These are phyloP conservation scores for Dascillus cervinus DNA, from an alignment of 2,888 invertebrate genomes.

Conservation along the genomic window DNA sequence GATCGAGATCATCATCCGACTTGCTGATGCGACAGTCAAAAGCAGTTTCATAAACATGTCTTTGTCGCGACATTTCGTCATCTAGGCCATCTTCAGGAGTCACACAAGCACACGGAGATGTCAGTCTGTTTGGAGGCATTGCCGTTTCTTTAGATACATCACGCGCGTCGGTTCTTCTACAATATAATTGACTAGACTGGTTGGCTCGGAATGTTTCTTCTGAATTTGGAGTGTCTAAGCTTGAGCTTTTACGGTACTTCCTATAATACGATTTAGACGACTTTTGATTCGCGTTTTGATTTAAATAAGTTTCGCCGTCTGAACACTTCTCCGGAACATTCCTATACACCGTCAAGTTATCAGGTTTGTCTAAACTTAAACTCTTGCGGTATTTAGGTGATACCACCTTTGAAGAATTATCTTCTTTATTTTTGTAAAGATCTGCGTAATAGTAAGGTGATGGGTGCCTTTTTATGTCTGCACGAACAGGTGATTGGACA, in stretches of 20 bases:
- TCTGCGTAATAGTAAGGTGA: slow-evolving; percentile 82
- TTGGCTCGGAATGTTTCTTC: slow-evolving; percentile 36
- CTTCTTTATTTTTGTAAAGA: slow-evolving; percentile 49
- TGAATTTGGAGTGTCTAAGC: slow-evolving; percentile 29
- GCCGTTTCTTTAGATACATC: slow-evolving; percentile 47
- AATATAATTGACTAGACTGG: slow-evolving; percentile 38
- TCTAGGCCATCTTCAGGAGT: slow-evolving; percentile 54
- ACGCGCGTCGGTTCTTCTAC: slow-evolving; percentile 58
- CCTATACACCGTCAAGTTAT: slow-evolving; percentile 31
- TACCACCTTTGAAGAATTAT: slow-evolving; percentile 19
- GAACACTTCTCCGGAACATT: slow-evolving; percentile 5
- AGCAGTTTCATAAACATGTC: slow-evolving; percentile 82
- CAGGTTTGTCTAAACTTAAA: slow-evolving; percentile 37
- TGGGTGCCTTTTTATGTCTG: slow-evolving; percentile 58
- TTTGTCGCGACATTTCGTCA: slow-evolving; percentile 53
- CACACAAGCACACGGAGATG: slow-evolving; percentile 66
- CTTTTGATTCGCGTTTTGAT: slow-evolving; percentile 18
- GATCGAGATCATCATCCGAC: slow-evolving; percentile 72
- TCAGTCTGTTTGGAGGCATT: slow-evolving; percentile 66
- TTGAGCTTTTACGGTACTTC: slow-evolving; percentile 34
- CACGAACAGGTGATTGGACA: slow-evolving; percentile 47
- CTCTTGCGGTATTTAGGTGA: slow-evolving; percentile 24
- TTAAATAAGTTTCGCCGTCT: slow-evolving; percentile 8
- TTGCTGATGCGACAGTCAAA: slow-evolving; percentile 81
- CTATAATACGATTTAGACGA: slow-evolving; percentile 18